phyloP scores from a whole-genome alignment of 2,113 vertebrate genomes.

The Campylomormyrus tamandua region DNA sequence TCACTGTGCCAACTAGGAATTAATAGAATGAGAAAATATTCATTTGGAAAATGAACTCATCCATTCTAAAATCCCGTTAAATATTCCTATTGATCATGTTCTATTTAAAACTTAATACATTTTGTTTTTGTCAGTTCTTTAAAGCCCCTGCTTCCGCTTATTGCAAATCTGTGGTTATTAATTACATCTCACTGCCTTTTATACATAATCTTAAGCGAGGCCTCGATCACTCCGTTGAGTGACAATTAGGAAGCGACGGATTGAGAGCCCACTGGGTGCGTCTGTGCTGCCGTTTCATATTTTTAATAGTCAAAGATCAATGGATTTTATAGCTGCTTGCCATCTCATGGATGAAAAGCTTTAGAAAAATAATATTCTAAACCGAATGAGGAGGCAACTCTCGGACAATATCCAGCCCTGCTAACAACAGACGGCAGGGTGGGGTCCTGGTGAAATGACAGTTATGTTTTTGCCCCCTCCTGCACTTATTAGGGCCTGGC shows the following conservation, averaged over 20 bases:
- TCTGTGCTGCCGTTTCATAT: neutral
- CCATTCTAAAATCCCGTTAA: neutral
- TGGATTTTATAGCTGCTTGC: neutral
- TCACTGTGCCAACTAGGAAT: neutral
- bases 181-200: slow-evolving; percentile 2
- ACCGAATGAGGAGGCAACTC: neutral
- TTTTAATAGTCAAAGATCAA: neutral
- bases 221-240: neutral
- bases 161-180: neutral
- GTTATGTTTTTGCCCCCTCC: neutral
- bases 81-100: neutral
- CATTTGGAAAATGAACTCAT: neutral
- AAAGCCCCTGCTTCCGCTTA: neutral
- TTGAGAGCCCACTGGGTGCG: neutral
- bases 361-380: neutral
- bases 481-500: neutral
- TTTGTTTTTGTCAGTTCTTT: neutral
- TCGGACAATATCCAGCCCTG: neutral
- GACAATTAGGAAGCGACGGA: neutral
- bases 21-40: neutral
- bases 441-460: neutral
- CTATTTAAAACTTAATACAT: slow-evolving; percentile 2
- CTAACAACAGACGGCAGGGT: neutral
- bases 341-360: neutral
- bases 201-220: neutral